These are phyloP conservation scores for Drosophila robusta DNA, from an alignment of 2,888 invertebrate species.

Conservation along the genomic window DNA sequence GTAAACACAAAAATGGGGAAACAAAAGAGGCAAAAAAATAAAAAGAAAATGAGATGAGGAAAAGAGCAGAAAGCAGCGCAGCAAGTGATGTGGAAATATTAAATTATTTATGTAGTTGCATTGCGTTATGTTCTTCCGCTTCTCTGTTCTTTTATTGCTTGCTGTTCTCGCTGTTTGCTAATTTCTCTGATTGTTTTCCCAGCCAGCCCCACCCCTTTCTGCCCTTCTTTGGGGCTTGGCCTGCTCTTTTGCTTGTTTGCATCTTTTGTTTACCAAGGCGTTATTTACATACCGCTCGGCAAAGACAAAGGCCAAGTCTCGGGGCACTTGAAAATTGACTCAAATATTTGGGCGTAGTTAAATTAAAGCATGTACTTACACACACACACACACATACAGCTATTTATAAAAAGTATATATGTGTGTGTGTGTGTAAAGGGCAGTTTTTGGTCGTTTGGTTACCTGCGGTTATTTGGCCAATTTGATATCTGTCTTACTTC, in stretches of 20 bases:
- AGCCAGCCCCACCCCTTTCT: constrained; percentile 18
- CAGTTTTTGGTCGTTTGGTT: constrained; percentile 40
- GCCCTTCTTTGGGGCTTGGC: constrained; percentile 21
- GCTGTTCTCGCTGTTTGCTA: constrained; percentile 74
- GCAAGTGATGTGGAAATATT: constrained; percentile 81
- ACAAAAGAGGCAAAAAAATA: constrained; percentile 27
- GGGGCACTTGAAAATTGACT: constrained; percentile 77
- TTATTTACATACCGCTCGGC: constrained; percentile 71
- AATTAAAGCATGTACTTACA: constrained; percentile 57
- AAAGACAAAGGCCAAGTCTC: constrained; percentile 79
- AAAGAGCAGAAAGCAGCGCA: constrained; percentile 42
- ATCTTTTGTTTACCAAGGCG: constrained; percentile 70
- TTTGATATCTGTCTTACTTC: constrained; percentile 53
- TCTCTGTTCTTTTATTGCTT: constrained; percentile 49
- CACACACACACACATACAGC: constrained; percentile 19
- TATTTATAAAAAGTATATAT: neutral
- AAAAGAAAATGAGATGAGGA: constrained; percentile 23
- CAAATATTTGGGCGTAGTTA: constrained; percentile 75
- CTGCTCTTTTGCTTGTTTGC: constrained; percentile 43
- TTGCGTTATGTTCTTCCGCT: constrained; percentile 69
- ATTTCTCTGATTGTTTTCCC: constrained; percentile 81
- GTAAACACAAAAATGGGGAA: constrained; percentile 29
- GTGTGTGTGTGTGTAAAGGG: constrained; percentile 1
- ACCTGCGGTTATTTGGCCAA: constrained; percentile 72
- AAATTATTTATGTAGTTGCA: constrained; percentile 82